A percentile compares a stretch with the other conserved stretches of the same genome.
phyloP scores from a whole-genome alignment of 2,888 invertebrate species.

The Erebia palarica region DNA sequence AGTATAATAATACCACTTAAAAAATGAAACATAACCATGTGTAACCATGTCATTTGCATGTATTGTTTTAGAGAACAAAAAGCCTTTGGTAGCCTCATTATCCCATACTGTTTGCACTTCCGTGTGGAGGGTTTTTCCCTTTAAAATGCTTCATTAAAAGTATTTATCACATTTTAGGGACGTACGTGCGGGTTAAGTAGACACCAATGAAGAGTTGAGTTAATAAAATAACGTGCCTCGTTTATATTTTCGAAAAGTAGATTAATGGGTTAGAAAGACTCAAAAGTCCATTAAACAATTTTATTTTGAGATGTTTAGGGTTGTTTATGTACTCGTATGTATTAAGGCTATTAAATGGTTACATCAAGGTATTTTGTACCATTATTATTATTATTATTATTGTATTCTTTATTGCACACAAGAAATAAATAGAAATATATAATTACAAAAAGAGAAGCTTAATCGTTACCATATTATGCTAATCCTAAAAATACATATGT shows the following conservation, averaged over 20 bases:
- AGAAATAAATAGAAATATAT: no score
- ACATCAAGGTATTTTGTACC: no score
- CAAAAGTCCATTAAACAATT: no score
- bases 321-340: no score
- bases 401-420: no score
- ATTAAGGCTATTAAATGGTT: no score
- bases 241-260: background rate
- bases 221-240: background rate
- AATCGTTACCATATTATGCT: no score
- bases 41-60: slow-evolving; percentile 11
- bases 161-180: slow-evolving; percentile 28
- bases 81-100: slow-evolving; percentile 36
- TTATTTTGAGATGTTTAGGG: no score
- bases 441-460: no score
- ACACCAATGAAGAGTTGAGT: slow-evolving; percentile 5
- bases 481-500: no score
- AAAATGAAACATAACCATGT: background rate
- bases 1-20: background rate
- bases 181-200: slow-evolving; percentile 11
- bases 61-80: slow-evolving; percentile 28
- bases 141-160: slow-evolving; percentile 36
- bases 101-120: slow-evolving; percentile 34
- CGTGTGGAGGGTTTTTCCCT: slow-evolving; percentile 38
- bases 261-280: no score
- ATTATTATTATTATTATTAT: no score